Evolutionary conservation across 2,888 invertebrate genomes (phyloP).

Genomic region (Zootermopsis nevadensis): DNA sequence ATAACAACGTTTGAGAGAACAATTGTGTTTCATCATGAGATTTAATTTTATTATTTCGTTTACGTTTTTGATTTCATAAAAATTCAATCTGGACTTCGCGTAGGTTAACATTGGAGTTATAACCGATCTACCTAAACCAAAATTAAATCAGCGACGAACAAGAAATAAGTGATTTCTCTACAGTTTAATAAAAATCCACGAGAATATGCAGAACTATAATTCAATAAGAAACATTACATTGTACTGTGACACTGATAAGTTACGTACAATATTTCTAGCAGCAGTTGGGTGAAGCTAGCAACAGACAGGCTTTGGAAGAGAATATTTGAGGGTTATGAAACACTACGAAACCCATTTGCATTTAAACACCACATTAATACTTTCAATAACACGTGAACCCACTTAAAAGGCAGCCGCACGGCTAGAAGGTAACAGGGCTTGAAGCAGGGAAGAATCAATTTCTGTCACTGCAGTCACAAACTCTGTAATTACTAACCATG

Average conservation of each 20-base stretch:
- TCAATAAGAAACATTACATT: not conserved
- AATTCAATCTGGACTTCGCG: no score
- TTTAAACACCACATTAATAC: slow-evolving; percentile 7
- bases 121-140: no score
- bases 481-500: no score
- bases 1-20: no score
- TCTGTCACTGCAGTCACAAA: not conserved
- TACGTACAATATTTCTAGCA: not conserved
- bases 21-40: no score
- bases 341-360: slow-evolving; percentile 2
- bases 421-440: not conserved
- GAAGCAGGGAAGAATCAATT: not conserved
- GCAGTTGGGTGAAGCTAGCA: not conserved
- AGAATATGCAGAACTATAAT: no score
- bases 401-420: not conserved
- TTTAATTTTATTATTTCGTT: no score
- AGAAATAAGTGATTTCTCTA: no score
- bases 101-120: no score
- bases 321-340: not conserved
- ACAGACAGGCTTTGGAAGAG: not conserved
- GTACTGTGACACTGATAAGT: not conserved
- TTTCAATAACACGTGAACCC: not conserved
- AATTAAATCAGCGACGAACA: no score
- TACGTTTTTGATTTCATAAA: no score
- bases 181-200: no score